Conservation (phyloP, 2,888 invertebrate genomes). For the Nomada fucata region DNA sequence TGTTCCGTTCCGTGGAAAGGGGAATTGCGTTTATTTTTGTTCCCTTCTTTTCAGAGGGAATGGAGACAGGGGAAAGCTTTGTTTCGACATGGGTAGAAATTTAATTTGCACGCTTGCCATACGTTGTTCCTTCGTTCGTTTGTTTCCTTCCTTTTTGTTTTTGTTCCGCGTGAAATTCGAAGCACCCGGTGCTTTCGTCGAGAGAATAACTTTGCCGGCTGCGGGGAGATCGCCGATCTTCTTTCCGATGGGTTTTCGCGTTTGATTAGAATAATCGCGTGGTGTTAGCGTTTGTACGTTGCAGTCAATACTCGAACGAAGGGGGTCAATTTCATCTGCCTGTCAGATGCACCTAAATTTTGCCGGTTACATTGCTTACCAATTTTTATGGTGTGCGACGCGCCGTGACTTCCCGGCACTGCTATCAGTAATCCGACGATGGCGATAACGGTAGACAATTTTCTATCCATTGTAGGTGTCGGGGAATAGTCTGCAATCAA, state of each 20-base stretch:
- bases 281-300: not conserved
- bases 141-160: not conserved
- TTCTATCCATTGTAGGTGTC: slow-evolving; percentile 23
- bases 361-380: slow-evolving; percentile 36
- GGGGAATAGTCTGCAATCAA: not conserved
- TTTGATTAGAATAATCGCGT: too few relatives aligned
- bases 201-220: not conserved
- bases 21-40: not conserved
- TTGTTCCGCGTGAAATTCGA: not conserved
- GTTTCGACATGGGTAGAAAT: slow-evolving; percentile 16
- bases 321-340: not conserved
- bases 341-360: not conserved
- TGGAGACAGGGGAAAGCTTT: not conserved
- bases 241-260: not conserved
- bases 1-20: not conserved
- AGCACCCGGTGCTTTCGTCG: not conserved
- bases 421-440: slow-evolving; percentile 19
- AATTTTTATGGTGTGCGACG: slow-evolving; percentile 49
- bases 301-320: too few relatives aligned
- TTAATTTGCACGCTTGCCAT: slow-evolving; percentile 21
- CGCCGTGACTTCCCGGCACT: slow-evolving; percentile 20
- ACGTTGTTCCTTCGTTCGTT: not conserved
- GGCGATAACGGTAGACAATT: slow-evolving; percentile 10
- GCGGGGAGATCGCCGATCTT: not conserved
- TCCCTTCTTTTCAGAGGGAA: not conserved